Percentiles rank a stretch among this genome's conserved stretches.
These are phyloP conservation scores for Coranthus polyacanthus DNA, from an alignment of 2,797 vertebrate species.

Conservation along the genomic window DNA sequence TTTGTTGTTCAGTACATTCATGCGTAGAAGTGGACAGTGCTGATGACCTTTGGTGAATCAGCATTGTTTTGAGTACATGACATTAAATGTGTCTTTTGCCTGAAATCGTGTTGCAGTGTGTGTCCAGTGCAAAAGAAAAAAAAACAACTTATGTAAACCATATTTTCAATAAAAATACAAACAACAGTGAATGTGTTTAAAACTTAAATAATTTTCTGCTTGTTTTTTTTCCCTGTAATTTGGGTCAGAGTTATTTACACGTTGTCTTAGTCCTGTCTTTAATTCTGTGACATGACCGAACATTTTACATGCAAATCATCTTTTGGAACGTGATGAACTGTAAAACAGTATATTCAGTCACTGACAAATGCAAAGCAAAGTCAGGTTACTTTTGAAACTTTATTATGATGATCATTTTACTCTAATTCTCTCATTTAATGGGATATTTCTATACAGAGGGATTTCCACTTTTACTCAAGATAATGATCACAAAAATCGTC, in stretches of 20 bases:
- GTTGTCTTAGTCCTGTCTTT: not conserved
- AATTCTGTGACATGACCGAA: too few relatives aligned
- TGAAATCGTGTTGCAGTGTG: slow-evolving; percentile 46
- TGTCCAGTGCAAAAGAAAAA: slow-evolving; percentile 25
- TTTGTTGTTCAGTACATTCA: too few relatives aligned
- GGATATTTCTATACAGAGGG: too few relatives aligned
- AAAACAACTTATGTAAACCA: slow-evolving; percentile 14
- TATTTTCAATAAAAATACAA: slow-evolving; percentile 49
- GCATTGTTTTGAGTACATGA: slow-evolving; percentile 7
- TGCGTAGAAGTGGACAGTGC: not conserved
- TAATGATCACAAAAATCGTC: too few relatives aligned
- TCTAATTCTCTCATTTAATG: too few relatives aligned
- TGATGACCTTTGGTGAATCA: not conserved
- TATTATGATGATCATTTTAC: too few relatives aligned
- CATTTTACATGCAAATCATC: too few relatives aligned
- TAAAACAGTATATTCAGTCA: too few relatives aligned
- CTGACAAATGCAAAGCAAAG: too few relatives aligned
- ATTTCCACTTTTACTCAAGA: too few relatives aligned
- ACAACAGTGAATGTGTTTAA: not conserved
- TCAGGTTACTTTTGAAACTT: too few relatives aligned
- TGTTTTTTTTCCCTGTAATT: not conserved
- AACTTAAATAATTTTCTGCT: not conserved
- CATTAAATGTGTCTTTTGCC: slow-evolving; percentile 11
- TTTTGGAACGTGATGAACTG: too few relatives aligned
- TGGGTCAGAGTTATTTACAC: not conserved